Evolutionary conservation across 2,113 vertebrate genomes (phyloP), one percentile per base, ranked within the genome.

Genomic region (Narcine bancroftii): DNA sequence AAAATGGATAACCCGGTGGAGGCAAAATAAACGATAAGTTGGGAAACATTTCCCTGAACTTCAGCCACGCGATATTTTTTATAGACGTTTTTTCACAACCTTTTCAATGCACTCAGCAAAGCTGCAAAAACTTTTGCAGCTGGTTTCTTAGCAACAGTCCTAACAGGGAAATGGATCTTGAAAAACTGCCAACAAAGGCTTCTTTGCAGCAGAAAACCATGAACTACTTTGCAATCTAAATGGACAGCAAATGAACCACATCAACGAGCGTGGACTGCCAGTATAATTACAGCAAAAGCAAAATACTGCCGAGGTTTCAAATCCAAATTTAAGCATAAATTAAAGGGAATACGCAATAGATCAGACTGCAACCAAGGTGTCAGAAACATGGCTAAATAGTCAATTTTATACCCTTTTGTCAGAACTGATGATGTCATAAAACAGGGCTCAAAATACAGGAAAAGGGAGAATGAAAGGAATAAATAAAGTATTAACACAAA

Each of bases 111-210:
- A 66, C 29, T 65, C 60, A 69, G 36, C 39, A 91, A 65, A 91
- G 63, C 26, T 29, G 29, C 3, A 42, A 91, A 13, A 33, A 17
- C 66, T 53, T 66, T 91, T 45, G 11, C 45, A 39, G 21, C 45
- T 91, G 3, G 87, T 91, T 69, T 69, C 87, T 45, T 69, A 91
- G 87, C 87, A 91, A 91, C 87, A 91, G 21, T 69, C 63, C 87
- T 91, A 63, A 91, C 39, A 36, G 65, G 81, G 36, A 15, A 19
- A 53, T 53, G n/a, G 6, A 79, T 13, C 53, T 69, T 91, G 60
- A 63, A 91, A 91, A 69, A 91, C 21, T 45, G 87, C 87, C 87
- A 66, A 91, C 4, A 42, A 66, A 29, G 45, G 3, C 39, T 91
- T 69, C 39, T 39, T 26, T 65, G 87, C 39, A 45, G 87, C 21